phyloP scores from a whole-genome alignment of 2,797 vertebrate species.

The Sebastes diaconus region DNA sequence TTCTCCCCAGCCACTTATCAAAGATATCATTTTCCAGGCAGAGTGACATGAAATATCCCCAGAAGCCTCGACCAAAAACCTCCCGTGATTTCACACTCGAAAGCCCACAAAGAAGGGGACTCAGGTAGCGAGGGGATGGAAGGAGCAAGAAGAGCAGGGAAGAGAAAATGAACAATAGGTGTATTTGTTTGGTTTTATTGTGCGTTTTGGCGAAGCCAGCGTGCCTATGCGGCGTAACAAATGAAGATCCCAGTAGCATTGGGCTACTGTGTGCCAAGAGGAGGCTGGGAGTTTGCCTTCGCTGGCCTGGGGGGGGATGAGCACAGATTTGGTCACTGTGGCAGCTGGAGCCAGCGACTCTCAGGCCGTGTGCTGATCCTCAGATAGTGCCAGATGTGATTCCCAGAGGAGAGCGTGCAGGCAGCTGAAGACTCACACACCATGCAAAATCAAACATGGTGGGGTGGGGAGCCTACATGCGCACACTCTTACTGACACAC shows the following conservation, averaged over 20 bases:
- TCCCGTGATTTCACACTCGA: slow-evolving; percentile 46
- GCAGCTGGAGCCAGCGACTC: slow-evolving; percentile 67
- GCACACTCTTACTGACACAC: not conserved
- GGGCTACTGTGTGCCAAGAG: slow-evolving; percentile 51
- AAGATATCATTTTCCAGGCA: slow-evolving; percentile 61
- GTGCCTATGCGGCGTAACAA: slow-evolving; percentile 63
- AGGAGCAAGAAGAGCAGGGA: slow-evolving; percentile 19
- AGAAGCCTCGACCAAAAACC: slow-evolving; percentile 31
- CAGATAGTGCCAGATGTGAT: slow-evolving; percentile 61
- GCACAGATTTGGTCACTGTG: slow-evolving; percentile 35
- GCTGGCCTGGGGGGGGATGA: slow-evolving; percentile 21
- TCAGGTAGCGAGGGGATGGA: slow-evolving; percentile 5
- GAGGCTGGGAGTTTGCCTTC: slow-evolving; percentile 48
- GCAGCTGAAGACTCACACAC: slow-evolving; percentile 37
- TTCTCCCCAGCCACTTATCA: slow-evolving; percentile 44
- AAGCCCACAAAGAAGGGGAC: slow-evolving; percentile 42
- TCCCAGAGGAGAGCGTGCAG: slow-evolving; percentile 47
- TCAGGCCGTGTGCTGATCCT: slow-evolving; percentile 26
- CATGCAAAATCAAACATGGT: slow-evolving; percentile 40
- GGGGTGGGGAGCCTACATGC: not conserved
- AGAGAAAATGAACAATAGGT: slow-evolving; percentile 41
- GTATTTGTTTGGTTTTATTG: slow-evolving; percentile 33
- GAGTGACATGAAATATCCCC: slow-evolving; percentile 59
- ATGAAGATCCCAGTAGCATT: slow-evolving; percentile 61
- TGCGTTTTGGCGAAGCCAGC: slow-evolving; percentile 20